Evolutionary conservation across 92 coral and sea anemone genomes (phyloP).

Genomic region (Micromussa lordhowensis): DNA sequence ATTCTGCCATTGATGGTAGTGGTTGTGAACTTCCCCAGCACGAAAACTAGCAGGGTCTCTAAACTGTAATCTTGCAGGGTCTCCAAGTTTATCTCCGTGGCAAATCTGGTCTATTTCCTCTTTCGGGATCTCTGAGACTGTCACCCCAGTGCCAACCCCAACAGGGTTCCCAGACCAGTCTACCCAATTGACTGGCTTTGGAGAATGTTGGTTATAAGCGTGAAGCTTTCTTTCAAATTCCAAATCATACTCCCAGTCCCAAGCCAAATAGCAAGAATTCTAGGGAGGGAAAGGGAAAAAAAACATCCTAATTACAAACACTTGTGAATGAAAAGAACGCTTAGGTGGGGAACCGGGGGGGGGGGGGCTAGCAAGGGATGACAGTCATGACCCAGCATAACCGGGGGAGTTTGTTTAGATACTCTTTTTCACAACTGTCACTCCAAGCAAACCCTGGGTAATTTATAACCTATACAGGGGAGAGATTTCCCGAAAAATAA

Average conservation of each 20-base stretch:
- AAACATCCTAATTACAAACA: too few relatives aligned
- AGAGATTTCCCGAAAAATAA: background rate
- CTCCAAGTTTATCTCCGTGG: constrained; percentile 11
- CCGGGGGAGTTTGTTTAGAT: constrained; percentile 34
- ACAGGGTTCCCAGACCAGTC: constrained; percentile 8
- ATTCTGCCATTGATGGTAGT: constrained; percentile 15
- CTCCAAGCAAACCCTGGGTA: constrained; percentile 10
- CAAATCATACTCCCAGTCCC: constrained; percentile 47
- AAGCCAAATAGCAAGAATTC: too few relatives aligned
- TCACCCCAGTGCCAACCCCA: constrained; percentile 21
- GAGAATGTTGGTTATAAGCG: background rate
- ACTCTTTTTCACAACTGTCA: too few relatives aligned
- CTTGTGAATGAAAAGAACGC: too few relatives aligned
- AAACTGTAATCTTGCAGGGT: constrained; percentile 1
- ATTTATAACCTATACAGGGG: background rate
- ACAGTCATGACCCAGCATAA: constrained; percentile 44
- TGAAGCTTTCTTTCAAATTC: constrained; percentile 15
- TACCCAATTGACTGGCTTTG: constrained; percentile 25
- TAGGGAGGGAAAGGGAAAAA: too few relatives aligned
- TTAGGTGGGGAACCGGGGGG: background rate
- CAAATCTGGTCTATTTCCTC: constrained; percentile 20
- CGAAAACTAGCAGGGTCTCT: constrained; percentile 22
- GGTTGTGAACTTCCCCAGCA: constrained; percentile 33
- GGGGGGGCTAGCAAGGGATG: too few relatives aligned
- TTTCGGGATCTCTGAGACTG: constrained; percentile 9